Conservation (phyloP, 1,140 invertebrate genomes). For the Hylyphantes graminicola region DNA sequence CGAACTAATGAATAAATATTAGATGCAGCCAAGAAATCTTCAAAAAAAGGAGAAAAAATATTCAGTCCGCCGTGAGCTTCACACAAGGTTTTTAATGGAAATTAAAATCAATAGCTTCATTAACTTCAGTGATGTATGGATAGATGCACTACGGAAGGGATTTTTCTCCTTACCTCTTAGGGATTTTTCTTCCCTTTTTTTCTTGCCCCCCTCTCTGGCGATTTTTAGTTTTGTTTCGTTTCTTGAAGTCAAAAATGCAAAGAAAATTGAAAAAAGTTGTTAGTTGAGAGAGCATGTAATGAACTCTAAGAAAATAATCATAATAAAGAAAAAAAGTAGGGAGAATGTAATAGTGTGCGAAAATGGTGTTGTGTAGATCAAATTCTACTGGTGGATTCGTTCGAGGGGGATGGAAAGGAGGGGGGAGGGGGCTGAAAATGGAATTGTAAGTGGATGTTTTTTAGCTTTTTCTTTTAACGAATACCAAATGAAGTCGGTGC, state of each 20-base stretch:
- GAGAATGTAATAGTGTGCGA: constrained; percentile 54
- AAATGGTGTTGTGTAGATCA: constrained; percentile 56
- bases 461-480: constrained; percentile 45
- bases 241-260: constrained; percentile 48
- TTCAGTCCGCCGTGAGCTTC: constrained; percentile 26
- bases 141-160: constrained; percentile 39
- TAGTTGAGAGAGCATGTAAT: constrained; percentile 52
- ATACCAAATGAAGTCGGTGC: constrained; percentile 57
- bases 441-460: constrained; percentile 57
- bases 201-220: background rate
- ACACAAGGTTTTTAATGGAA: constrained; percentile 46
- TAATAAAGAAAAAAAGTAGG: background rate
- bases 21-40: constrained; percentile 51
- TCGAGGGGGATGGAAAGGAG: background rate
- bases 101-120: constrained; percentile 62
- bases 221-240: constrained; percentile 55
- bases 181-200: constrained; percentile 23
- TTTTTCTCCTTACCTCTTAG: background rate
- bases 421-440: constrained; percentile 40
- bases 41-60: constrained; percentile 24
- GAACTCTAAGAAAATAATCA: constrained; percentile 11
- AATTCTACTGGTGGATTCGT: constrained; percentile 12
- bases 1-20: constrained; percentile 61
- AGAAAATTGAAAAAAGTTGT: constrained; percentile 35
- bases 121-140: constrained; percentile 58